phyloP scores from a whole-genome alignment of 2,113 vertebrate species.

The Okapia johnstoni region DNA sequence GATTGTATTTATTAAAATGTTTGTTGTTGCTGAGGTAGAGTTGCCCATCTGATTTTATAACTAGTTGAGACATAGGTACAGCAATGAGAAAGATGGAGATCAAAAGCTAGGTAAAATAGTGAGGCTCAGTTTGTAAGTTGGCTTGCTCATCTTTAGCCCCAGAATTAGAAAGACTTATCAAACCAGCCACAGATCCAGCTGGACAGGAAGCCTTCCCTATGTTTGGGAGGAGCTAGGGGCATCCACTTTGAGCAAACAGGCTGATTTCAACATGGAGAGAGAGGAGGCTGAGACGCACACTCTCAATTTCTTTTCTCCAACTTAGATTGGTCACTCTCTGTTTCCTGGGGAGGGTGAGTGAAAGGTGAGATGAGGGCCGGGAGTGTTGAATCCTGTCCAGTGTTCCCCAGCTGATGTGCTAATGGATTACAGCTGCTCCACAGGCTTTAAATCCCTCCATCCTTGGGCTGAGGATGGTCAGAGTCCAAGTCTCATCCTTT shows the following conservation, averaged over 20 bases:
- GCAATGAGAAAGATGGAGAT: background rate
- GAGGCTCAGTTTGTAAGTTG: background rate
- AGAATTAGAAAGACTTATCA: background rate
- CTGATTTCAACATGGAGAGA: background rate
- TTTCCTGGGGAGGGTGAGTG: background rate
- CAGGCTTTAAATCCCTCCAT: accelerated
- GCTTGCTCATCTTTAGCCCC: background rate
- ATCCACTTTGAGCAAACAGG: background rate
- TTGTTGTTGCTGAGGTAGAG: background rate
- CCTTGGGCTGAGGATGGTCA: background rate
- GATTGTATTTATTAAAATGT: background rate
- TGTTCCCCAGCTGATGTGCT: background rate
- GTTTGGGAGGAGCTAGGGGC: background rate
- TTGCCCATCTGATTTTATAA: background rate
- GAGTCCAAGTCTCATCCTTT: background rate
- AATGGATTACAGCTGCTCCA: background rate
- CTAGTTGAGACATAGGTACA: background rate
- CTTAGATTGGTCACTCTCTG: background rate
- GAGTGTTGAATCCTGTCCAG: background rate
- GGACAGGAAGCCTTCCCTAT: background rate
- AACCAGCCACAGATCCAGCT: background rate
- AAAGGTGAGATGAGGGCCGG: background rate
- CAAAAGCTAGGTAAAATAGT: background rate
- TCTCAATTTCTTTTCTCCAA: background rate
- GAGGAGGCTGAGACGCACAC: too few species aligned